Evolutionary conservation across 2,888 invertebrate genomes (phyloP).

Genomic region (Yponomeuta plumbellus): DNA sequence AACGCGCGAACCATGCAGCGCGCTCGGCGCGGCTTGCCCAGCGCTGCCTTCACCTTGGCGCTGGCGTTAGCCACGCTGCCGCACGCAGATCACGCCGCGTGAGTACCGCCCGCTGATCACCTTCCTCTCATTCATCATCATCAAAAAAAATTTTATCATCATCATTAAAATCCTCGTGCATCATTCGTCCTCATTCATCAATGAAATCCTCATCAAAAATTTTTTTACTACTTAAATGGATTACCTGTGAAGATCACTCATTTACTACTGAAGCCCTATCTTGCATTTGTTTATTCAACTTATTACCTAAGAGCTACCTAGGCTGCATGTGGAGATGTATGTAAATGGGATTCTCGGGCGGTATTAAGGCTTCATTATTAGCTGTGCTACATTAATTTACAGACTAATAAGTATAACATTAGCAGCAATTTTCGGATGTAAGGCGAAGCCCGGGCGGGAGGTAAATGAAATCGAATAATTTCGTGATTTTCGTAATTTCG

Average conservation of each 20-base stretch:
- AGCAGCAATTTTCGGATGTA: background rate
- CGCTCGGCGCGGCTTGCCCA: constrained; percentile 58
- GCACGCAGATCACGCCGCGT: constrained; percentile 59
- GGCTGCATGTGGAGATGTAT: constrained; percentile 6
- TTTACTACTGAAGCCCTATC: constrained; percentile 11
- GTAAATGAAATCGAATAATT: background rate
- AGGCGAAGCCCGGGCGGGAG: background rate
- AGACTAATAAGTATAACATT: background rate
- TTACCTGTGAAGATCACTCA: background rate
- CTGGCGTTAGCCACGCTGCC: constrained; percentile 59
- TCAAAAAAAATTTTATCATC: background rate
- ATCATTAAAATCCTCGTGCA: background rate
- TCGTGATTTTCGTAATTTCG: background rate
- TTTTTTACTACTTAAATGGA: too few relatives aligned
- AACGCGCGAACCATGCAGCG: constrained; percentile 50
- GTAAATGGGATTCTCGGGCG: constrained; percentile 12
- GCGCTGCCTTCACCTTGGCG: constrained; percentile 56
- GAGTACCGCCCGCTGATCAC: constrained; percentile 38
- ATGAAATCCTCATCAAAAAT: too few relatives aligned
- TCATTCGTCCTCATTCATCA: too few relatives aligned
- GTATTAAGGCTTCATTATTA: constrained; percentile 12
- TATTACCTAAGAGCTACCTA: background rate
- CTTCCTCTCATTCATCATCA: constrained; percentile 10
- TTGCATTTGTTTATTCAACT: constrained; percentile 1
- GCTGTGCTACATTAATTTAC: background rate